phyloP scores from a whole-genome alignment of 2,113 vertebrate species.

The Thinocorus orbignyianus region DNA sequence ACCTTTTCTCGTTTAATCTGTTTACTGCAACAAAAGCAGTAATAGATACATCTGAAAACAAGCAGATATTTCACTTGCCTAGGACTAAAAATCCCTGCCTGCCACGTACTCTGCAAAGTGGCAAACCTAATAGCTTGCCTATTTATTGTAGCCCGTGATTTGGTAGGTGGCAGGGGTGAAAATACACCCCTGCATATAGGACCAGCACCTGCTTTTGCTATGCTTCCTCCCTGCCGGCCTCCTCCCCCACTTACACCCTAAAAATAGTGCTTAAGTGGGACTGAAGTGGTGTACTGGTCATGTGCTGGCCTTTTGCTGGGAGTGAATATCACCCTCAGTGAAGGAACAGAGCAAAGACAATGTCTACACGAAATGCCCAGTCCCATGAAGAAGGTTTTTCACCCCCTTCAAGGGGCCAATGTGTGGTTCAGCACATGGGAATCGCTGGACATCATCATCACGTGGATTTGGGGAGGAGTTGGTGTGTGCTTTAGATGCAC shows the following conservation, averaged over 20 bases:
- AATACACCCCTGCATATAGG: not conserved
- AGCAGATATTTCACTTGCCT: conserved; percentile 45
- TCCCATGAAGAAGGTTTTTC: not conserved
- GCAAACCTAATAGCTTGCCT: not conserved
- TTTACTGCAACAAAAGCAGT: conserved; percentile 71
- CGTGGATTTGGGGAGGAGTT: not conserved
- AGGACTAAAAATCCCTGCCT: not conserved
- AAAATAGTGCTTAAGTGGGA: conserved; percentile 61
- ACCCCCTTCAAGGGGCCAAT: not conserved
- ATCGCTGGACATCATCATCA: not conserved
- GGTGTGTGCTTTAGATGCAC: not conserved
- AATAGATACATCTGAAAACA: conserved; percentile 49
- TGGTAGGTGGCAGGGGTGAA: not conserved
- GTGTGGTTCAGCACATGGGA: not conserved
- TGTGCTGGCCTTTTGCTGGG: conserved; percentile 36
- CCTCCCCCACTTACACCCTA: conserved; percentile 46
- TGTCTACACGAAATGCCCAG: not conserved
- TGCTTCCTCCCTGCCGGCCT: not conserved
- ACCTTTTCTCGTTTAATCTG: conserved; percentile 73
- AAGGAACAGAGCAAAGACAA: not conserved
- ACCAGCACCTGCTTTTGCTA: conserved; percentile 42
- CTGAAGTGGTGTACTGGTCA: conserved; percentile 42
- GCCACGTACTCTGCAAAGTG: not conserved
- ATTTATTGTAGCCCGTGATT: not conserved
- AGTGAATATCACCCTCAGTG: not conserved